Base-by-base conservation (phyloP, 2,888 invertebrate genomes). In the Nephrotoma appendiculata region DNA sequence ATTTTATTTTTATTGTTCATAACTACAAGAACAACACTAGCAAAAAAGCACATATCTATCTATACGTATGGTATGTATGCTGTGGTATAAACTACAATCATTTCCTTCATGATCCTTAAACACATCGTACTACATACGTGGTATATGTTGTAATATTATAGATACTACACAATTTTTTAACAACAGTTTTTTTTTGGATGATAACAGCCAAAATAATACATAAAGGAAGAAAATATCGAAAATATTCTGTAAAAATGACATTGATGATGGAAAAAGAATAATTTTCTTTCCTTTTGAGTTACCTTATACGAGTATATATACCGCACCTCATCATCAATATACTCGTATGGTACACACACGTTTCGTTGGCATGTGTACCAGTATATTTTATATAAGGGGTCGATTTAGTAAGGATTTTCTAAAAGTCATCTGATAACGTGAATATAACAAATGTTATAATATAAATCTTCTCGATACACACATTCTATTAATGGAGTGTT, bases 1-100 rank as follows among this genome's bases (percentile, higher is more conserved):
- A n/a, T 85, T 44, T 85, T 85, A 19, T 85, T 85, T 85, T 71
- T 71, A 71, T 71, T 71, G 71, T 71, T 71, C 71, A 71, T 71
- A 71, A 71, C 71, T 9, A 71, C 71, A 71, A 71, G 31, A 71
- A 52, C 52, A 52, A 52, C 15, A 52, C 19, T 11, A 9, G n/a
- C 15, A 57, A 57, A 15, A 57, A 71, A 31, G 31, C 3, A 31
- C 31, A 31, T 31, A 31, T 31, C 31, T 31, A 31, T 31, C 31
- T 31, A 31, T 31, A 31, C 3, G 3, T 31, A 1, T 31, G 31
- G 31, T 31, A 31, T 31, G 31, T 31, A 31, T 31, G 31, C 31
- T 31, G 31, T 31, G 31, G 31, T 31, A 71, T 71, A 71, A 71
- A 71, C 31, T 71, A 71, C 71, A 71, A 71, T 71, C 71, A 71